A percentile compares a stretch with the other conserved stretches of the same genome.
These are phyloP conservation scores for Psococerastis gibbosa DNA, from an alignment of 2,888 invertebrate genomes.

Conservation along the genomic window DNA sequence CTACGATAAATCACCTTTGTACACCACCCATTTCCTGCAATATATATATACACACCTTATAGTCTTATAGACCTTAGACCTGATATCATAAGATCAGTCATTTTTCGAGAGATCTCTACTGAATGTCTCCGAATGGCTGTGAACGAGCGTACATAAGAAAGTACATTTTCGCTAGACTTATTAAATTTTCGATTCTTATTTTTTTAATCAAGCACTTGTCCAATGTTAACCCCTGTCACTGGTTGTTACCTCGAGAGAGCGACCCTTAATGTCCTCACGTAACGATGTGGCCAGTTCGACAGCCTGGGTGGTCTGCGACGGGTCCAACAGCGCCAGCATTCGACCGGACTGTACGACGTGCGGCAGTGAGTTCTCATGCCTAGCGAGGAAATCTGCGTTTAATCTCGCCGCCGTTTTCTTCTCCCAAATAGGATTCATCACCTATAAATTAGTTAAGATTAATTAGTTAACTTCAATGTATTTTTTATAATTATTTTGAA, in stretches of 20 bases:
- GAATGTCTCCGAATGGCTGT: no score
- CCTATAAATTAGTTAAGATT: conserved; percentile 14
- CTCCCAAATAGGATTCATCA: conserved; percentile 29
- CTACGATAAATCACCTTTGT: no score
- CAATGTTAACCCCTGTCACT: no score
- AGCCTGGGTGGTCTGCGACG: conserved; percentile 42
- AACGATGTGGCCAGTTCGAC: conserved; percentile 38
- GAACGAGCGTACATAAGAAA: no score
- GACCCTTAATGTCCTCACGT: conserved; percentile 31
- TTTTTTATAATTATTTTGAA: conserved; percentile 10
- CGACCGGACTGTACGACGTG: conserved; percentile 67
- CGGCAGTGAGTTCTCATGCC: conserved; percentile 42
- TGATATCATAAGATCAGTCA: no score
- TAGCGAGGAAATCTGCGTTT: conserved; percentile 49
- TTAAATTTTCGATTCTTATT: no score
- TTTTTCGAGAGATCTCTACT: no score
- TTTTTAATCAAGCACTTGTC: no score
- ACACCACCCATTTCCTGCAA: no score
- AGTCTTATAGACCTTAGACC: no score
- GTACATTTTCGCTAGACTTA: no score
- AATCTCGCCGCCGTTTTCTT: conserved; percentile 38
- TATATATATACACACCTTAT: no score
- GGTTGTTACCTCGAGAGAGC: conserved; percentile 34
- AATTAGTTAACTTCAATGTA: conserved; percentile 2
- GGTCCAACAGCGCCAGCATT: conserved; percentile 55